Base-by-base conservation (phyloP, 2,888 invertebrate species). In the Selenia dentaria region DNA sequence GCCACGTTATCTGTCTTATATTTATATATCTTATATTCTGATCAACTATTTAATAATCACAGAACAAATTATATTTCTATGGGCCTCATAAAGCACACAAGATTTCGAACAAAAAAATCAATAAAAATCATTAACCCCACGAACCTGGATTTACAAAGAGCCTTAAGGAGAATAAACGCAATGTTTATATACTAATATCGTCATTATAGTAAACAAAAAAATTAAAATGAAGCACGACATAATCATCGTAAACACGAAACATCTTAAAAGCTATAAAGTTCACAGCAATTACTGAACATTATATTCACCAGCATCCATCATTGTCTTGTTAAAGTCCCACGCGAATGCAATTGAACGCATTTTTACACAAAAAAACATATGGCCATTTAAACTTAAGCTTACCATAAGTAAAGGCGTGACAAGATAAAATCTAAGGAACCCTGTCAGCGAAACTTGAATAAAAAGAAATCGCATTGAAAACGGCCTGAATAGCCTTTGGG, bases 391-490 rank as follows among this genome's bases (percentile, higher is more conserved):
- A 74, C 67, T 68, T 59, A 70, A 72, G 70, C 78, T 72, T 70
- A 79, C 79, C 79, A 77, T 81, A 74, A 79, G 75, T 74, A 68
- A 70, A 77, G 82, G 80, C 86, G 86, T 86, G 86, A 88, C 86
- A 78, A 82, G 87, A 88, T 87, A 84, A 77, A 73, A 88, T 88
- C 85, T 80, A 72, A 71, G 70, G 76, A 75, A 62, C 77, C 67
- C 65, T 68, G 70, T 70, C 75, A 73, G 77, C 71, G 69, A 74
- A 74, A 77, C 76, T 70, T 70, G 82, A 82, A 82, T 82, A 80
- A 83, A 81, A 83, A 80, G 79, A 85, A 81, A 81, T 79, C 68
- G 78, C 79, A 81, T 83, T 83, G 80, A 79, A 82, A 81, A 79
- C 63, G 75, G 61, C 64, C 79, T 81, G 83, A 82, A 83, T 83